These are phyloP conservation scores for Drosophila falleni DNA, from an alignment of 2,888 invertebrate genomes.

Conservation along the genomic window DNA sequence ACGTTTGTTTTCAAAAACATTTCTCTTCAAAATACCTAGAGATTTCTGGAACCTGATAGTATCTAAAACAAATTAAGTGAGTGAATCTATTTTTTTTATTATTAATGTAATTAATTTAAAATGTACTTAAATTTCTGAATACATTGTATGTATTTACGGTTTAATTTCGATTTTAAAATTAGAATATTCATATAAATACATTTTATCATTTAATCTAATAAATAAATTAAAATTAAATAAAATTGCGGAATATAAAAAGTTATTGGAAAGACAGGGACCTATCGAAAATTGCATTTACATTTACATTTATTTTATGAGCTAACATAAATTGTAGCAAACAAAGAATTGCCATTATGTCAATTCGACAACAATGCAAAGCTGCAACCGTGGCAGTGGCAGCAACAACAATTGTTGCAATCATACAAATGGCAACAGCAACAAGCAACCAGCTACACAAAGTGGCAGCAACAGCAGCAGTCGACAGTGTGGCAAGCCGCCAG, in stretches of 20 bases:
- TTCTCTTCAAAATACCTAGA: no score
- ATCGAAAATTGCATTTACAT: slow-evolving; percentile 14
- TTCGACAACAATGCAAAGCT: slow-evolving; percentile 50
- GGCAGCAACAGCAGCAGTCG: slow-evolving; percentile 39
- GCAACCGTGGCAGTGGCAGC: slow-evolving; percentile 44
- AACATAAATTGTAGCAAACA: slow-evolving; percentile 70
- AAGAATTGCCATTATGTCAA: slow-evolving; percentile 66
- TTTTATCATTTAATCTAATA: no score
- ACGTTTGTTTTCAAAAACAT: no score
- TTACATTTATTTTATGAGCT: slow-evolving; percentile 71
- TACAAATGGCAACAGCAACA: slow-evolving; percentile 34
- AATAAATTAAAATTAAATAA: no score
- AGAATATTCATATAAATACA: no score
- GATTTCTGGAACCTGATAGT: no score
- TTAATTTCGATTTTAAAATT: no score
- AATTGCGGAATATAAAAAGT: not conserved
- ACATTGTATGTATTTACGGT: no score
- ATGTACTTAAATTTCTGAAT: no score
- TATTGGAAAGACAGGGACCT: not conserved
- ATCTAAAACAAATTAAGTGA: no score
- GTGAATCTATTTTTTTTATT: no score
- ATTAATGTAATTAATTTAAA: no score
- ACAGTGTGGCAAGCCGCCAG: slow-evolving; percentile 71
- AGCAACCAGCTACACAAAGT: slow-evolving; percentile 29
- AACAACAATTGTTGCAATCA: slow-evolving; percentile 67